A percentile compares a stretch with the other conserved stretches of the same genome.
phyloP scores from a whole-genome alignment of 2,888 invertebrate species.

The Gortyna flavago region DNA sequence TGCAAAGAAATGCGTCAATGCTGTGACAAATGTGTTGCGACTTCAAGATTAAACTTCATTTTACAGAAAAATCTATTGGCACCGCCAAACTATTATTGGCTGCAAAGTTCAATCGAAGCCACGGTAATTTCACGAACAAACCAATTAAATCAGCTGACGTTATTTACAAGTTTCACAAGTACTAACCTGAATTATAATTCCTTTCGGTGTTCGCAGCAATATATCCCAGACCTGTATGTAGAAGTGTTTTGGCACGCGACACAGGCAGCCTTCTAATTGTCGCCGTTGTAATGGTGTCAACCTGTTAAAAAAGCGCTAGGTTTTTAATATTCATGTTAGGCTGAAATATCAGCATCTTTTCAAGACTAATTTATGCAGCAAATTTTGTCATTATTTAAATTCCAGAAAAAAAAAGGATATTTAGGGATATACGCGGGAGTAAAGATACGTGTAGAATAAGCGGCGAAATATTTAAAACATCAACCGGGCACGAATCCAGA shows the following conservation, averaged over 20 bases:
- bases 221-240: conserved; percentile 99
- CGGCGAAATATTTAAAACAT: too few species aligned
- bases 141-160: neutral
- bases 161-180: neutral
- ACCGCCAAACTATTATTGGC: neutral
- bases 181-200: conserved; percentile 93
- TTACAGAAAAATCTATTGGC: neutral
- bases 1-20: too few species aligned
- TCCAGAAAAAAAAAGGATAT: neutral
- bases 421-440: neutral
- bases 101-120: neutral
- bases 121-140: neutral
- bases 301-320: conserved; percentile 80
- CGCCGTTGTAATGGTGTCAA: conserved; percentile 95
- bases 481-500: neutral
- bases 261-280: conserved; percentile 98
- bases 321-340: neutral
- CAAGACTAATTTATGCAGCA: neutral
- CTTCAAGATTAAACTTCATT: neutral
- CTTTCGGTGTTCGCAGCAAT: conserved; percentile 95
- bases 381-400: neutral
- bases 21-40: too few species aligned
- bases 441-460: neutral
- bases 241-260: conserved; percentile 98
- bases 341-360: neutral